A percentile compares a stretch with the other conserved stretches of the same genome.
Evolutionary conservation across 2,888 invertebrate genomes (phyloP).

Genomic region (Apamea crenata): DNA sequence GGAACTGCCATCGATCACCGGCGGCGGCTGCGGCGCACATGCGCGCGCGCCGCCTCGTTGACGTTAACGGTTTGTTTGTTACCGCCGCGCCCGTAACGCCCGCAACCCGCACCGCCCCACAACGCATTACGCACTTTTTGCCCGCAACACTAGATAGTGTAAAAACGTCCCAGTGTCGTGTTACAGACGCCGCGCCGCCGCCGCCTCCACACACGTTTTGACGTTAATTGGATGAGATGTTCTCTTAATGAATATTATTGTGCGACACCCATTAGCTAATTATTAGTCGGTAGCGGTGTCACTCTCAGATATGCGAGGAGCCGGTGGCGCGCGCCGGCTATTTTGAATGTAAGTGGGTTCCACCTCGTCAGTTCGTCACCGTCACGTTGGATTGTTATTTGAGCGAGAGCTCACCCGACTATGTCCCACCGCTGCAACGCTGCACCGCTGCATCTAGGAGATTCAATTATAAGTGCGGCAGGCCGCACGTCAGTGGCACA

Average conservation of each 20-base stretch:
- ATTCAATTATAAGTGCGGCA: background rate
- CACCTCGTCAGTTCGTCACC: constrained; percentile 22
- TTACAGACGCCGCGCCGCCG: constrained; percentile 69
- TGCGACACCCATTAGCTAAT: constrained; percentile 71
- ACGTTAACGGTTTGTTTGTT: constrained; percentile 79
- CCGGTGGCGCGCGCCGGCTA: constrained; percentile 30
- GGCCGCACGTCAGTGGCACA: background rate
- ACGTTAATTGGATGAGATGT: constrained; percentile 73
- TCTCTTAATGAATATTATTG: constrained; percentile 70
- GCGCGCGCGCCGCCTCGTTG: constrained; percentile 67
- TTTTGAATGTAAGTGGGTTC: constrained; percentile 40
- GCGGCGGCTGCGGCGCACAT: constrained; percentile 62
- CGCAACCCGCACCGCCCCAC: constrained; percentile 48
- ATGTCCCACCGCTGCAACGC: background rate
- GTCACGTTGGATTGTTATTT: constrained; percentile 16
- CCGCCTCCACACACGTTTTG: constrained; percentile 43
- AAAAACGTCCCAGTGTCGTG: constrained; percentile 65
- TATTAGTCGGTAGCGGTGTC: constrained; percentile 56
- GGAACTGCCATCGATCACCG: constrained; percentile 67
- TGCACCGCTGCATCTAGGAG: background rate
- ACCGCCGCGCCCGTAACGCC: constrained; percentile 28
- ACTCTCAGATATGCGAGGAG: constrained; percentile 15
- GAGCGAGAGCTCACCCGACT: background rate
- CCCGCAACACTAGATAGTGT: constrained; percentile 25
- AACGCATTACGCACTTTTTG: constrained; percentile 71